These are phyloP conservation scores for Rhinogobio ventralis DNA, from an alignment of 2,797 vertebrate species.

Conservation along the genomic window DNA sequence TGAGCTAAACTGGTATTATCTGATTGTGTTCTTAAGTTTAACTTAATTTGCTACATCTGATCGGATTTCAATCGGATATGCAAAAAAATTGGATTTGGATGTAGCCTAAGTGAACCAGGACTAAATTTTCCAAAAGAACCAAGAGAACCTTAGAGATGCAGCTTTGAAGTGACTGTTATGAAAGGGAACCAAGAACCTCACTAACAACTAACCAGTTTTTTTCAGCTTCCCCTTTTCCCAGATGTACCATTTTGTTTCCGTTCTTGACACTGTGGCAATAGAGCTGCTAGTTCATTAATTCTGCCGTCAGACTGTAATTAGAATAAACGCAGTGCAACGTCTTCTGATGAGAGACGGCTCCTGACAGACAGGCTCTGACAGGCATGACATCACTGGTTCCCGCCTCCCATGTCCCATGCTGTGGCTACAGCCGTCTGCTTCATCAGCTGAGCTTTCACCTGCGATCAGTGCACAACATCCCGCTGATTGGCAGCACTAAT, in stretches of 20 bases:
- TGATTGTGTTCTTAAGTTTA: no score
- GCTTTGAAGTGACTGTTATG: not conserved
- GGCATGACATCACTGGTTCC: conserved; percentile 70
- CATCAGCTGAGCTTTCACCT: conserved; percentile 52
- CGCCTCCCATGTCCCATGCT: conserved; percentile 13
- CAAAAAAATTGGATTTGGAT: no score
- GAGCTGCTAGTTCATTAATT: conserved; percentile 46
- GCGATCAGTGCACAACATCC: conserved; percentile 30
- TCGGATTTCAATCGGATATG: no score
- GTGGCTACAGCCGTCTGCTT: conserved; percentile 24
- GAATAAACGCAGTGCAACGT: conserved; percentile 59
- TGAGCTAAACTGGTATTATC: no score
- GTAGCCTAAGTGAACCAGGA: no score
- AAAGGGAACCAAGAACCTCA: not conserved
- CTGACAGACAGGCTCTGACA: conserved; percentile 71
- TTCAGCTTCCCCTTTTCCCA: not conserved
- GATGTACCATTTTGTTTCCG: conserved; percentile 63
- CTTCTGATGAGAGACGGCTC: conserved; percentile 55
- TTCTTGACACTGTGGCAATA: not conserved
- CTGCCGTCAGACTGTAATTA: conserved; percentile 74
- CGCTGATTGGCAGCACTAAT: conserved; percentile 51
- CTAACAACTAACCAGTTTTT: not conserved
- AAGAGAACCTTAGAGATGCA: not conserved
- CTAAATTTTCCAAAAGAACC: no score
- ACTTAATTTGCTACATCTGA: no score